Base-by-base conservation (phyloP, 2,797 vertebrate species). In the Poeciliopsis presidionis region DNA sequence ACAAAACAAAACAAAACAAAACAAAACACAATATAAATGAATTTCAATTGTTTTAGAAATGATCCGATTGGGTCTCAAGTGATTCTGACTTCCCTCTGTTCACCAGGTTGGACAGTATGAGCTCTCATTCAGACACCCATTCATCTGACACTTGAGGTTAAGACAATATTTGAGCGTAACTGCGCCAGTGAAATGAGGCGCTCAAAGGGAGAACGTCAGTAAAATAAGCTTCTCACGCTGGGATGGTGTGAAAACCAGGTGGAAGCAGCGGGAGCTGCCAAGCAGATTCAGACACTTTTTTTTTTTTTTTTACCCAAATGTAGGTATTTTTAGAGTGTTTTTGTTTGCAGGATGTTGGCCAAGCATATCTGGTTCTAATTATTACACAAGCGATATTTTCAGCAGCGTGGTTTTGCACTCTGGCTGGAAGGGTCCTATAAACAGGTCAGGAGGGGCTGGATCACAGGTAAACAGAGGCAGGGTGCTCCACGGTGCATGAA, bases 301-400 rank as follows among this genome's bases (percentile, higher is more conserved):
- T 1, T 4, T 46, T 16, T 46, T 16, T 18, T 51, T 55, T 55
- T n/a, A 85, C 86, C 80, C 83, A 45, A 87, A 83, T 5, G 72
- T 25, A 41, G 83, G 81, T 95, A 94, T 95, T 95, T 95, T 94
- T 94, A 94, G 94, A 77, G 69, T 92, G 88, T 94, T 93, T 95
- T 93, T 95, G 92, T 95, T 94, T 93, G 91, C 88, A 90, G 90
- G 93, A 86, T 81, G 61, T 47, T 1, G 8, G 89, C 89, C 92
- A 93, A 93, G 89, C 84, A 51, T 84, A 91, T 92, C 86, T 77
- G 45, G 76, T 72, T 88, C 89, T 90, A 94, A 94, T 95, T 94
- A 93, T 94, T 93, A 83, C 88, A 93, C 84, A 93, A 88, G 84
- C 89, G 85, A 93, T 95, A 95, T 95, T 96, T 95, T 93, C 89